These are phyloP conservation scores for Brachyalestes nurse DNA, from an alignment of 2,797 vertebrate species.

Conservation along the genomic window DNA sequence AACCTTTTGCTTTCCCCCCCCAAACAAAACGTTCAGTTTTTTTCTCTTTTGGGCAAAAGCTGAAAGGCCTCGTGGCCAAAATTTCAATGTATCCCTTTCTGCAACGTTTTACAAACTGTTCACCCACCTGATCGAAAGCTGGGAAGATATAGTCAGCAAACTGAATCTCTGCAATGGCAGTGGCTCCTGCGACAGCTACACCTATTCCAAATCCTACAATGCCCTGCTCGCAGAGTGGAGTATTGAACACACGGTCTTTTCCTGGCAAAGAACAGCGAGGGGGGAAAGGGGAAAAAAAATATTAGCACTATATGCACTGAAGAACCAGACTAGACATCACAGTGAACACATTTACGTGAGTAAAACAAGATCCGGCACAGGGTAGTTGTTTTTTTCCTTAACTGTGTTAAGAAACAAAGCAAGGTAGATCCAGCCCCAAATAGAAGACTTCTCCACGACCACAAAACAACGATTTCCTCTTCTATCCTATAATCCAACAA, in stretches of 20 bases:
- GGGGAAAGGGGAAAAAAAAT: background rate
- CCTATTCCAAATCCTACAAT: constrained; percentile 99
- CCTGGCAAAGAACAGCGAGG: constrained; percentile 72
- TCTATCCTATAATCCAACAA: constrained; percentile 72
- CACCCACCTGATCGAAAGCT: constrained; percentile 94
- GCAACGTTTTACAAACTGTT: background rate
- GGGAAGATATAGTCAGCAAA: constrained; percentile 99
- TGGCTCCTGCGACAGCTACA: constrained; percentile 89
- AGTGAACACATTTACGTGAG: constrained; percentile 11
- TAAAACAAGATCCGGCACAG: background rate
- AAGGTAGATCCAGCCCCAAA: background rate
- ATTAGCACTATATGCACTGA: background rate
- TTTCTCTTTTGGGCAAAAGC: too few species aligned
- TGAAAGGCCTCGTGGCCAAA: too few species aligned
- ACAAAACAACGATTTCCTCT: constrained; percentile 55
- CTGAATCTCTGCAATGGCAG: constrained; percentile 97
- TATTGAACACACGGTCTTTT: constrained; percentile 98
- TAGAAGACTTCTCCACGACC: constrained; percentile 24
- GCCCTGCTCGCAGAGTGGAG: constrained; percentile 96
- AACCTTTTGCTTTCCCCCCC: too few species aligned
- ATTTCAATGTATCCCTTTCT: too few species aligned
- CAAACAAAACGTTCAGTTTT: too few species aligned
- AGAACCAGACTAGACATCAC: background rate
- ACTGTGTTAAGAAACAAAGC: constrained; percentile 4
- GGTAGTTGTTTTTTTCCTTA: background rate